Evolutionary conservation across 2,888 invertebrate genomes (phyloP).

Genomic region (Cyaniris semiargus): DNA sequence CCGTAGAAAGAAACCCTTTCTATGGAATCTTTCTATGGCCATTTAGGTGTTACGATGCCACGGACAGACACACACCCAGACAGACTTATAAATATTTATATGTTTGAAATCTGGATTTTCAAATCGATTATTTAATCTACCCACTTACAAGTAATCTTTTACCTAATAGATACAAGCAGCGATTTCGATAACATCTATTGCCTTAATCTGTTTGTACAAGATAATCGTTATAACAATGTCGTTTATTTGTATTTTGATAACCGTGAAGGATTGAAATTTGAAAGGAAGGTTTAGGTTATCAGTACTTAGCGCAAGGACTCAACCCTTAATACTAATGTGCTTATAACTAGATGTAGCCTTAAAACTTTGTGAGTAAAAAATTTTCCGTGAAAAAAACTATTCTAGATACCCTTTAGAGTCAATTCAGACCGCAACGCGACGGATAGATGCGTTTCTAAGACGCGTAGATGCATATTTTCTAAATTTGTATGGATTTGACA

Average conservation of each 20-base stretch:
- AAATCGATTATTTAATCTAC: neutral
- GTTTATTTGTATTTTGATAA: neutral
- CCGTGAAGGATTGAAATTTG: no score
- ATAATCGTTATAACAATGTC: neutral
- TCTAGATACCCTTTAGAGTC: no score
- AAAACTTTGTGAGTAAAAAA: no score
- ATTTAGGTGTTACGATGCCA: neutral
- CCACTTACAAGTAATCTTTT: conserved; percentile 9
- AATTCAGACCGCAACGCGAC: no score
- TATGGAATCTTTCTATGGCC: neutral
- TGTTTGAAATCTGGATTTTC: neutral
- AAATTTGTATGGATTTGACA: no score
- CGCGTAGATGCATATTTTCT: no score
- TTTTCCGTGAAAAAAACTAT: no score
- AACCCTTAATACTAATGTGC: no score
- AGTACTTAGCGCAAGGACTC: neutral
- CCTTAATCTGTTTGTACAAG: conserved; percentile 36
- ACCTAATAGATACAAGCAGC: neutral
- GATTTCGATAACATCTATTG: conserved; percentile 39
- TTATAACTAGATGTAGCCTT: no score
- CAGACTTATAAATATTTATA: no score
- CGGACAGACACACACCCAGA: neutral
- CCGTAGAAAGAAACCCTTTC: neutral
- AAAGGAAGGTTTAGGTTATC: neutral
- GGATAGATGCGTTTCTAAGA: no score